These are phyloP conservation scores for Dendroctonus valens DNA, from an alignment of 1,140 invertebrate species.

Conservation along the genomic window DNA sequence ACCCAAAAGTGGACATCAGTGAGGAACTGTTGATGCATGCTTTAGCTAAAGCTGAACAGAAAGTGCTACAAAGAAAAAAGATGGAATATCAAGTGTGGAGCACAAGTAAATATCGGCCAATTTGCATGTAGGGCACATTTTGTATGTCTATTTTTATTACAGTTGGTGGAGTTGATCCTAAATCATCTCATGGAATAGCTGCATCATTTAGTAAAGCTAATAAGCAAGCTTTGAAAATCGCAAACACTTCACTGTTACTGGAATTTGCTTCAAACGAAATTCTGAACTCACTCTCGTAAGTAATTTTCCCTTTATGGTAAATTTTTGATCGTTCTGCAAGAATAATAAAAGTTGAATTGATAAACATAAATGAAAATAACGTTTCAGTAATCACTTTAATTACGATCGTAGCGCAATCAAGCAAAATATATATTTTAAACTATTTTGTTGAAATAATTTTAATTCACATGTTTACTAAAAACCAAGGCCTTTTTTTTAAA, in stretches of 20 bases:
- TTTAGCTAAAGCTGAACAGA: slow-evolving; percentile 70
- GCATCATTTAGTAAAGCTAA: slow-evolving; percentile 88
- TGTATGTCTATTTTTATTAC: slow-evolving; percentile 24
- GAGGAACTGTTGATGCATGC: slow-evolving; percentile 63
- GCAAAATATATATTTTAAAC: too few relatives aligned
- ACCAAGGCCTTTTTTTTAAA: too few relatives aligned
- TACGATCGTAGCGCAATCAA: too few relatives aligned
- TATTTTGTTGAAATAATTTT: too few relatives aligned
- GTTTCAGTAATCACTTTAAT: too few relatives aligned
- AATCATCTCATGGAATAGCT: slow-evolving; percentile 80
- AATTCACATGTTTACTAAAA: too few relatives aligned
- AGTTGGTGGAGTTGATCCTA: slow-evolving; percentile 77
- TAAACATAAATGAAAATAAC: neutral
- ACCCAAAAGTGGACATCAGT: slow-evolving; percentile 52
- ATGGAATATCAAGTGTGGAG: slow-evolving; percentile 76
- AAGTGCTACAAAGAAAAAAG: slow-evolving; percentile 67
- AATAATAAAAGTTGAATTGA: neutral
- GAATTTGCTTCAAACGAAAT: slow-evolving; percentile 86
- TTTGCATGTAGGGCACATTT: neutral
- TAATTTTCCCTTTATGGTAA: neutral
- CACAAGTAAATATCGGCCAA: slow-evolving; percentile 52
- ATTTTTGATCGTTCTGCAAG: neutral
- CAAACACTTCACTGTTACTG: slow-evolving; percentile 84
- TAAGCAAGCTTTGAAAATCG: slow-evolving; percentile 73
- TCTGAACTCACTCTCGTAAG: slow-evolving; percentile 64